Evolutionary conservation across 2,113 vertebrate species (phyloP).

Genomic region (Pteropus alecto): DNA sequence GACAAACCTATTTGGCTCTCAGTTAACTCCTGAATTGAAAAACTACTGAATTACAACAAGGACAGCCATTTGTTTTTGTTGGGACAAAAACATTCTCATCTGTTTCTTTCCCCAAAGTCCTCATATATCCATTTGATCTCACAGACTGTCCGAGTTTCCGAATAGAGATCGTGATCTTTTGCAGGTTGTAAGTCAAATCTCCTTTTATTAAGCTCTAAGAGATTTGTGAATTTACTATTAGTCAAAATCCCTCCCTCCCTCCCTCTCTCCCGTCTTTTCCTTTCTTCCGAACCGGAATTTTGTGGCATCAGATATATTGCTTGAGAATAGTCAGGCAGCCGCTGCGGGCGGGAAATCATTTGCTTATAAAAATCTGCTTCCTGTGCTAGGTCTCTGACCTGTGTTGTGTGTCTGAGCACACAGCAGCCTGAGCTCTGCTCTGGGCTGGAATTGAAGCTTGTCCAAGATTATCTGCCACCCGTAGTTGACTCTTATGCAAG

Average conservation of each 20-base stretch:
- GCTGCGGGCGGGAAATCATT: neutral
- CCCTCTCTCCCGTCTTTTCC: neutral
- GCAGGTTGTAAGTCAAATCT: neutral
- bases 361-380: constrained; percentile 24
- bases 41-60: constrained; percentile 18
- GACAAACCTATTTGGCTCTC: neutral
- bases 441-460: neutral
- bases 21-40: constrained; percentile 24
- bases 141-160: constrained; percentile 24
- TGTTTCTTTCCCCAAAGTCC: neutral
- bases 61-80: neutral
- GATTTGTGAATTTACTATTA: constrained; percentile 14
- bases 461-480: neutral
- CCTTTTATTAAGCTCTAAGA: constrained; percentile 29
- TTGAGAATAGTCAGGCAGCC: constrained; percentile 27
- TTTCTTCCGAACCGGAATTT: constrained; percentile 45
- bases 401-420: neutral
- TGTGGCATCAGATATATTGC: constrained; percentile 14
- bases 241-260: neutral
- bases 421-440: neutral
- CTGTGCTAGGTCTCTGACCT: neutral
- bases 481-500: neutral
- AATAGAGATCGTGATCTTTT: constrained; percentile 31
- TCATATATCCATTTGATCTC: neutral
- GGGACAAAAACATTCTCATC: neutral